Evolutionary conservation across 2,888 invertebrate species (phyloP), one percentile per base, ranked within the genome.

Genomic region (Drosophila emarginata): DNA sequence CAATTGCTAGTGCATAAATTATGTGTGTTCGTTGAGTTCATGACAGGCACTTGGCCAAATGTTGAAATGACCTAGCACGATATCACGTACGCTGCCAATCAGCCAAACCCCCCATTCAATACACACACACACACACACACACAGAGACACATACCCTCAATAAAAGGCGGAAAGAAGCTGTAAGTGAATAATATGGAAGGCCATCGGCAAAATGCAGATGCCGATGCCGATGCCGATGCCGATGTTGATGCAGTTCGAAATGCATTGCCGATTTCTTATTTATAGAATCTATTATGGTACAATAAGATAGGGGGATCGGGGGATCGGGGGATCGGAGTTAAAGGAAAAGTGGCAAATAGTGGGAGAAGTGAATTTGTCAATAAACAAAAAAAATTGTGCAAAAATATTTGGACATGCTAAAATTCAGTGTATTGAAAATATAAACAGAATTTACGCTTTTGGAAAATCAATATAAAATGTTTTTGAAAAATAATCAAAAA

Each of bases 21-120:
- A 81, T 71, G 67, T 71, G 67, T 45, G 21, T 45, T 45, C 45
- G 45, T 2, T 14, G 45, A 21, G 45, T 45, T 45, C 45, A 45
- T 45, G 52, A 39, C 40, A 21, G 68, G 77, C 83, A 77, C 64
- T 82, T 76, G 83, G 67, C 83, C 78, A 66, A 74, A 64, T 70
- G 69, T 56, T 65, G 53, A 39, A 72, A 61, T 64, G 68, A 73
- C 70, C 58, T 52, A 77, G 68, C 77, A 78, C 72, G 77, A 70
- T 77, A 81, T 68, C 80, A 79, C 75, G 73, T 80, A 73, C 81
- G 71, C 81, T 83, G 79, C 68, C 80, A 83, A 77, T 77, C 77
- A 65, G 37, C 26, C 52, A 58, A 28, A 50, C 26, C 39, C 21
- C 60, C 36, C 45, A 23, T 53, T 40, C n/a, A 6, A 14, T 26